These are phyloP conservation scores for Parotocinclus haroldoi DNA, from an alignment of 2,797 vertebrate genomes.

Conservation along the genomic window DNA sequence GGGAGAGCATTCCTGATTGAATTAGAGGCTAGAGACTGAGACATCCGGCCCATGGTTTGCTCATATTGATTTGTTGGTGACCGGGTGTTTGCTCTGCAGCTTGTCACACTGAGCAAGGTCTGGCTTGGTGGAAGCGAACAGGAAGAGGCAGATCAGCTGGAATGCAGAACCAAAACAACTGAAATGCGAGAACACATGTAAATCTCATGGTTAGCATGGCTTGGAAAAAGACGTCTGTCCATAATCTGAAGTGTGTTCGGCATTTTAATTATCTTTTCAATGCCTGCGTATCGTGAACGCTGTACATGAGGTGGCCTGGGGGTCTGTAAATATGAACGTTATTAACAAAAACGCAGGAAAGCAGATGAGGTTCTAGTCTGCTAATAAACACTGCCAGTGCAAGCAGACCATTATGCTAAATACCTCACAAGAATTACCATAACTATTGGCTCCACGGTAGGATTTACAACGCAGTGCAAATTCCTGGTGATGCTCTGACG, in stretches of 20 bases:
- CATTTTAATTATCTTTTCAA: constrained; percentile 28
- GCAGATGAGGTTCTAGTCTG: too few relatives aligned
- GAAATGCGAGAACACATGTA: constrained; percentile 42
- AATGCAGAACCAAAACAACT: constrained; percentile 15
- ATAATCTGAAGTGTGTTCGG: constrained; percentile 19
- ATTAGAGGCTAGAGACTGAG: constrained; percentile 35
- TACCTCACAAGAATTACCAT: background rate
- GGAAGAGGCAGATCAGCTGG: constrained; percentile 28
- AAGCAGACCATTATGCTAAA: background rate
- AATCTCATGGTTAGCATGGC: constrained; percentile 47
- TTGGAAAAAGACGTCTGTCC: background rate
- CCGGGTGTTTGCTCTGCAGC: constrained; percentile 46
- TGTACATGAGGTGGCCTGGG: too few relatives aligned
- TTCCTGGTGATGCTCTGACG: too few relatives aligned
- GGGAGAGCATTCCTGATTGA: constrained; percentile 34
- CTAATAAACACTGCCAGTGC: background rate
- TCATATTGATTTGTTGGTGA: constrained; percentile 51
- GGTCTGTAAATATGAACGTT: too few relatives aligned
- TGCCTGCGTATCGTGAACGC: background rate
- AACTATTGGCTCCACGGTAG: background rate
- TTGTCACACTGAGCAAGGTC: constrained; percentile 29
- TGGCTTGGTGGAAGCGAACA: constrained; percentile 20
- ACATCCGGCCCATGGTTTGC: constrained; percentile 37
- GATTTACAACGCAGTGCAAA: background rate
- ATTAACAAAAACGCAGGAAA: too few relatives aligned